These are phyloP conservation scores for Euzophera pinguis DNA, from an alignment of 2,888 invertebrate species.

Conservation along the genomic window DNA sequence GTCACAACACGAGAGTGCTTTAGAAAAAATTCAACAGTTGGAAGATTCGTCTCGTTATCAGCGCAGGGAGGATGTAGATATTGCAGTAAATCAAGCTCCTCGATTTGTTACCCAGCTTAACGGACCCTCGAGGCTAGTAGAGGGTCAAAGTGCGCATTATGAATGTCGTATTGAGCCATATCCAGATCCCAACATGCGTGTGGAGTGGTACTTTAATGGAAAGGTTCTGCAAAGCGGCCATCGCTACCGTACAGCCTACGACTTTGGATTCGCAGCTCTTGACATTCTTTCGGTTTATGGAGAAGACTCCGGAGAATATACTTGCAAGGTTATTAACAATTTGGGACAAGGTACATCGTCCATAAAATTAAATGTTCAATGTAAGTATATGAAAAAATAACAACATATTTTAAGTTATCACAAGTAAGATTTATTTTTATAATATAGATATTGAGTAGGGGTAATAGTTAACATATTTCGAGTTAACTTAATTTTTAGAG, in stretches of 20 bases:
- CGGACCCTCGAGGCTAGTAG: conserved; percentile 90
- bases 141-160: conserved; percentile 94
- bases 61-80: conserved; percentile 89
- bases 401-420: too few species aligned
- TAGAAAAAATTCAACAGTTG: conserved; percentile 91
- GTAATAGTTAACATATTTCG: too few species aligned
- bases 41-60: conserved; percentile 91
- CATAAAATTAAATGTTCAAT: conserved; percentile 88
- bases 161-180: conserved; percentile 96
- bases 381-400: conserved; percentile 75
- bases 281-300: conserved; percentile 96
- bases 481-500: too few species aligned
- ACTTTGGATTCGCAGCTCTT: conserved; percentile 98
- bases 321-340: conserved; percentile 91
- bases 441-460: too few species aligned
- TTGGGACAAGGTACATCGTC: conserved; percentile 91
- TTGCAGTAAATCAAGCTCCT: conserved; percentile 89
- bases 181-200: conserved; percentile 92
- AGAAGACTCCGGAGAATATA: conserved; percentile 96
- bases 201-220: conserved; percentile 97
- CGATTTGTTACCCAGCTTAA: conserved; percentile 91
- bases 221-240: conserved; percentile 93
- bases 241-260: conserved; percentile 95
- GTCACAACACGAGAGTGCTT: conserved; percentile 92
- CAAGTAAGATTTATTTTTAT: too few species aligned